phyloP scores from a whole-genome alignment of 2,113 vertebrate species.

The Mungos mungo region DNA sequence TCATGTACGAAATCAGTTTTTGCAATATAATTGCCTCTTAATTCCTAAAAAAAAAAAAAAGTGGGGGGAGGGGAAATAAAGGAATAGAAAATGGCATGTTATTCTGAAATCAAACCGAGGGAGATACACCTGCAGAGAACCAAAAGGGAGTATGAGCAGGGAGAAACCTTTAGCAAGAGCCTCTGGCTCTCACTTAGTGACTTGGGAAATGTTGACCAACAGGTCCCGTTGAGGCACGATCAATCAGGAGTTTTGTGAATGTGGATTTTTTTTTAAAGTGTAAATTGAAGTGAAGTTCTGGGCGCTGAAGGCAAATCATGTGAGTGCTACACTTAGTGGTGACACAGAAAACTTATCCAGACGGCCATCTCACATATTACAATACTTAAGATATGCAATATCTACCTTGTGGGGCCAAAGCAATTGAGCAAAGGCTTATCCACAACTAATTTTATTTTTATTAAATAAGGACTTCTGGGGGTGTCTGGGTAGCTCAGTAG shows the following conservation, averaged over 20 bases:
- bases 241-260: background rate
- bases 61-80: background rate
- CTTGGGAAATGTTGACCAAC: background rate
- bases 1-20: background rate
- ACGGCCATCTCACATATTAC: background rate
- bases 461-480: background rate
- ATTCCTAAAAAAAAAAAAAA: background rate
- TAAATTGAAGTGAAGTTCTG: background rate
- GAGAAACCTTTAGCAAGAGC: background rate
- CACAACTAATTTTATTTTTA: background rate
- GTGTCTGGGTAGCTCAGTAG: no score
- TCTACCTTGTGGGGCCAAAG: background rate
- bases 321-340: background rate
- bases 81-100: background rate
- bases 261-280: background rate
- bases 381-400: background rate
- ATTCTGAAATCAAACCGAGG: background rate
- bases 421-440: background rate
- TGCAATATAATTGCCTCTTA: background rate
- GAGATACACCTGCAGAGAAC: background rate
- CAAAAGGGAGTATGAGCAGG: background rate
- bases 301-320: background rate
- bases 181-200: background rate
- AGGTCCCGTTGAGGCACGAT: background rate
- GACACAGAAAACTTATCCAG: background rate